Percentiles rank a stretch among this genome's conserved stretches.
These are phyloP conservation scores for Holocentrus rufus DNA, from an alignment of 2,797 vertebrate genomes.

Conservation along the genomic window DNA sequence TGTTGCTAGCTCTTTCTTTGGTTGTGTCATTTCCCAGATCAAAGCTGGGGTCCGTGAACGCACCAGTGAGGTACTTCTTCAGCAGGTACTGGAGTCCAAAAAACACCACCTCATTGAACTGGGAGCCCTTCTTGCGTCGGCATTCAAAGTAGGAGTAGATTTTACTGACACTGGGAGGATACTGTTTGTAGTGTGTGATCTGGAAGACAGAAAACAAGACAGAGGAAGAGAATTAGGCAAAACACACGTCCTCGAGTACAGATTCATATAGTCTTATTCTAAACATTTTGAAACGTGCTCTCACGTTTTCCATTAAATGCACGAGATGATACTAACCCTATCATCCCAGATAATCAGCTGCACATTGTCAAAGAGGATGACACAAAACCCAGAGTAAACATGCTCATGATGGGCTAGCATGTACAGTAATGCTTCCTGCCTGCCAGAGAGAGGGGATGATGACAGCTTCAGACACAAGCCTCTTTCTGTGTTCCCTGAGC, in stretches of 20 bases:
- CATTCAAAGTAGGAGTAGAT: constrained; percentile 86
- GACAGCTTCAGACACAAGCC: constrained; percentile 34
- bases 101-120: constrained; percentile 82
- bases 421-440: constrained; percentile 27
- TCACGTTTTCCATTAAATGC: too few relatives aligned
- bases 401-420: constrained; percentile 12
- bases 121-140: constrained; percentile 75
- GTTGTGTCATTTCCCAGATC: background rate
- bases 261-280: background rate
- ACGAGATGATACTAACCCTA: constrained; percentile 1
- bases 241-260: background rate
- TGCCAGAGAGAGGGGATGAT: constrained; percentile 9
- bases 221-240: background rate
- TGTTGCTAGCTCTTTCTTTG: background rate
- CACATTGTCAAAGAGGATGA: constrained; percentile 12
- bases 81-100: constrained; percentile 84
- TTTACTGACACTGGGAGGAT: constrained; percentile 80
- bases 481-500: constrained; percentile 38
- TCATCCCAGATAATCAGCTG: background rate
- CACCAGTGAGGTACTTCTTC: constrained; percentile 84
- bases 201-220: constrained; percentile 53
- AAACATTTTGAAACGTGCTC: too few relatives aligned
- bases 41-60: background rate
- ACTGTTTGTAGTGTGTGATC: constrained; percentile 86
- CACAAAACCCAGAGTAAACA: background rate